Evolutionary conservation across 2,888 invertebrate genomes (phyloP), one percentile per base, ranked within the genome.

Genomic region (Leucozona laternaria): DNA sequence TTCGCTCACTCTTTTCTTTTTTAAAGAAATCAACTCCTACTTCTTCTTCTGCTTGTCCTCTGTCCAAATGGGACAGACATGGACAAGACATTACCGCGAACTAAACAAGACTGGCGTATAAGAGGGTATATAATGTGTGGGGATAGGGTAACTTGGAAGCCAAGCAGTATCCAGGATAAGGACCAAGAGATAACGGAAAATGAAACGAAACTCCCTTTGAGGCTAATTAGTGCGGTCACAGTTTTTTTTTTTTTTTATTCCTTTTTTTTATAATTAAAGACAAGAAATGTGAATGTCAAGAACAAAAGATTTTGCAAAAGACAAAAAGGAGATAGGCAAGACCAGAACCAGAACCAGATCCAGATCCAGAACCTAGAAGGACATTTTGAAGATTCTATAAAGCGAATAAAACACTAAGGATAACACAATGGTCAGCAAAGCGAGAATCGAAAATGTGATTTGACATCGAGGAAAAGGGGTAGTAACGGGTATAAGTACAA

Each of bases 141-240:
- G 28, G 17, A 2, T 13, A 5, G 34, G 11, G 17, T 28, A 8
- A 17, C 6, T 3, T 13, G 10, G 7, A 5, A 50, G 17, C 31
- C 6, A 82, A 70, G 25, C 45, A 40, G 15, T 13, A 68, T 75
- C 43, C 43, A 62, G 77, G 62, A 70, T 57, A 58, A 71, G 8
- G 48, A 25, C 40, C 13, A 58, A 68, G 15, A 37, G 57, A 28
- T 28, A 64, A 50, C 25, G 28, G 43, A 20, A 79, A 72, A 66
- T 48, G 85, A 80, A 80, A 88, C 66, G 70, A 81, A 87, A 80
- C 77, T 73, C 88, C 90, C 91, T 91, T 90, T 90, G 90, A 91
- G 92, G 91, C 92, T 92, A 92, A 92, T 92, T 92, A 92, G 91
- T 91, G 91, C 90, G 92, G 92, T 91, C 91, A 91, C 89, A 90